phyloP scores from a whole-genome alignment of 1,140 invertebrate species.

The Nephila pilipes region DNA sequence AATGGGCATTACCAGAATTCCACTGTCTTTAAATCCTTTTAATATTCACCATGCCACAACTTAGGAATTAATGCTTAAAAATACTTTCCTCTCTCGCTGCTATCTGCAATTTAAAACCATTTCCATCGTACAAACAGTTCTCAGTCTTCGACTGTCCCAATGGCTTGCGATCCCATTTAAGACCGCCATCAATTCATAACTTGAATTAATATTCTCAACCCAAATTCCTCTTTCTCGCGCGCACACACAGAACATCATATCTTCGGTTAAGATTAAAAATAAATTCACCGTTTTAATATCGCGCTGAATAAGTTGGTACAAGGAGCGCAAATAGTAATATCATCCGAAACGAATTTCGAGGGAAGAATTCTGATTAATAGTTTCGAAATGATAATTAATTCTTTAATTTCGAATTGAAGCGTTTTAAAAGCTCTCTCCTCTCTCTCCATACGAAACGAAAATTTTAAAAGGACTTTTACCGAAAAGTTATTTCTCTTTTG shows the following conservation, averaged over 20 bases:
- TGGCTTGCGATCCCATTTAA: conserved; percentile 27
- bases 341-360: background rate
- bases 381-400: conserved; percentile 51
- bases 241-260: too few relatives aligned
- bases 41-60: background rate
- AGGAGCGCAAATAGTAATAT: conserved; percentile 9
- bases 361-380: conserved; percentile 59
- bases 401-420: conserved; percentile 52
- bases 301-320: background rate
- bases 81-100: background rate
- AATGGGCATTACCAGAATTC: background rate
- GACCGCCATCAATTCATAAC: conserved; percentile 30
- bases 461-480: conserved; percentile 36
- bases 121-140: background rate
- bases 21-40: background rate
- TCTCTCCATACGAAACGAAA: background rate
- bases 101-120: conserved; percentile 10
- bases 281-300: conserved; percentile 49
- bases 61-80: conserved; percentile 12
- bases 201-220: conserved; percentile 44
- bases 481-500: background rate
- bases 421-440: background rate
- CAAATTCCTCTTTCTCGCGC: background rate
- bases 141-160: background rate
- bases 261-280: conserved; percentile 11